phyloP scores from a whole-genome alignment of 2,888 invertebrate genomes.

The Sturmia bella region DNA sequence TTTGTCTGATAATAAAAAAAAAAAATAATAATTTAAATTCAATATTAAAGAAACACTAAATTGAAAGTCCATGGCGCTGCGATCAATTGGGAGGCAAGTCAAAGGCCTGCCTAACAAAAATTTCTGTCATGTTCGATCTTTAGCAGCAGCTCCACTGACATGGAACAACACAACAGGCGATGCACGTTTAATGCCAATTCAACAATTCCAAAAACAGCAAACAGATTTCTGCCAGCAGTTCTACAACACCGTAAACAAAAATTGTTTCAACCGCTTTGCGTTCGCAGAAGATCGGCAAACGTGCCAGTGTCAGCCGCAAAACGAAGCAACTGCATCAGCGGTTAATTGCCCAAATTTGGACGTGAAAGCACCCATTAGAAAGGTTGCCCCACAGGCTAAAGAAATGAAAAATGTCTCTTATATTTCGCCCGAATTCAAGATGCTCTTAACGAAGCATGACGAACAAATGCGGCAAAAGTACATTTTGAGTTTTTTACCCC shows the following conservation, averaged over 20 bases:
- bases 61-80: constrained; percentile 1
- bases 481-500: constrained; percentile 28
- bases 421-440: constrained; percentile 76
- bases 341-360: constrained; percentile 1
- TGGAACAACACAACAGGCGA: too few species aligned
- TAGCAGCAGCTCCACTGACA: constrained; percentile 12
- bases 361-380: constrained; percentile 34
- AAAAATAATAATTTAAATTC: not conserved
- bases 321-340: not conserved
- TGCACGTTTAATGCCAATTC: constrained; percentile 11
- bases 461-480: constrained; percentile 58
- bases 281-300: constrained; percentile 67
- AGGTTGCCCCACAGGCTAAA: constrained; percentile 1
- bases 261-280: constrained; percentile 56
- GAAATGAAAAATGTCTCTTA: not conserved
- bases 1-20: not conserved
- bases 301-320: constrained; percentile 64
- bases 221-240: constrained; percentile 14
- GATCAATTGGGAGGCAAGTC: not conserved
- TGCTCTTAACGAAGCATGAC: constrained; percentile 74
- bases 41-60: not conserved
- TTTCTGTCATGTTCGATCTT: not conserved
- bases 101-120: not conserved
- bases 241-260: constrained; percentile 14
- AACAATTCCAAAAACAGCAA: not conserved